A percentile compares a stretch with the other conserved stretches of the same genome.
Evolutionary conservation across 1,140 invertebrate genomes (phyloP).

Genomic region (Phocides pigmalion): DNA sequence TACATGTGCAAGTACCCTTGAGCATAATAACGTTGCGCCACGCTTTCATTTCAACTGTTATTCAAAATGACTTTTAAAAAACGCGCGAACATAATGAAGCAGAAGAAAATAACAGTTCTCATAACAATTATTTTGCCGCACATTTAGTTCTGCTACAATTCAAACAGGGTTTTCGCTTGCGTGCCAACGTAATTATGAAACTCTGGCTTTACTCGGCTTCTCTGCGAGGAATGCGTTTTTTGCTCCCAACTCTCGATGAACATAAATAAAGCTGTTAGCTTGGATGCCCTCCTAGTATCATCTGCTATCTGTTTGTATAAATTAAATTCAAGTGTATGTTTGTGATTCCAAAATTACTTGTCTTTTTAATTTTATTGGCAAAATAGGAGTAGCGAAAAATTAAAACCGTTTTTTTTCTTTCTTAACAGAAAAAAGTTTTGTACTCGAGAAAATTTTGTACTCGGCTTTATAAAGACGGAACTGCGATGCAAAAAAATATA

Average conservation of each 20-base stretch:
- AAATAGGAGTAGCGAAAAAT: no score
- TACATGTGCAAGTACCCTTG: slow-evolving; percentile 33
- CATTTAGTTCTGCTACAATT: slow-evolving; percentile 29
- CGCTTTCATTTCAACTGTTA: slow-evolving; percentile 29
- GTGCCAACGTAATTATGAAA: slow-evolving; percentile 34
- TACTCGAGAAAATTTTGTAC: no score
- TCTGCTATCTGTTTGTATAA: slow-evolving; percentile 3
- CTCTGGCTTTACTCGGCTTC: slow-evolving; percentile 4
- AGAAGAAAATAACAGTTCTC: slow-evolving; percentile 30
- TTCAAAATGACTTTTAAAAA: slow-evolving; percentile 32
- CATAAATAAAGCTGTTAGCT: slow-evolving; percentile 11
- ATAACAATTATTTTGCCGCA: slow-evolving; percentile 30
- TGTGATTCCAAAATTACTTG: no score
- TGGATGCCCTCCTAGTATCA: no score
- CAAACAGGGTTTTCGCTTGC: slow-evolving; percentile 26
- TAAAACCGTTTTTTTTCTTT: no score
- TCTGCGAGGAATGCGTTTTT: neutral
- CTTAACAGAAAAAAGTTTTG: no score
- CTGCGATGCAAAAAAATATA: no score
- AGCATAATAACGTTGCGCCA: slow-evolving; percentile 29
- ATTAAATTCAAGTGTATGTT: no score
- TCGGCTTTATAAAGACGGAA: no score
- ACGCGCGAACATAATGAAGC: slow-evolving; percentile 33
- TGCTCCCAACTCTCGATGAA: neutral
- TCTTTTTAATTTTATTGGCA: no score